Conservation (phyloP, 1,140 invertebrate species). For the Steinernema khuongi region DNA sequence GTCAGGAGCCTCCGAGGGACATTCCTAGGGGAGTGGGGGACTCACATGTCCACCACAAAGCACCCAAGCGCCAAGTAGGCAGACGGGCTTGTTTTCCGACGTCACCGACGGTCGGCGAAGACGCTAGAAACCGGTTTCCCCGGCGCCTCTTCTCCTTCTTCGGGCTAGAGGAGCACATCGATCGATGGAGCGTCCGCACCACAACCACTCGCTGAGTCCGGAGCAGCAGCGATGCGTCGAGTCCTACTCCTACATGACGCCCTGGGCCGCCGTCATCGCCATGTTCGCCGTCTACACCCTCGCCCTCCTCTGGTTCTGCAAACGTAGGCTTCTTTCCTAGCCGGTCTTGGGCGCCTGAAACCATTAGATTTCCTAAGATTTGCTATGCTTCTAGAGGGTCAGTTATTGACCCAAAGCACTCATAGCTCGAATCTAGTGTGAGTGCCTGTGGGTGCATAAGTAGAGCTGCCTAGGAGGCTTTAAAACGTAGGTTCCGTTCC, state of each 20-base stretch:
- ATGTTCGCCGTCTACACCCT: slow-evolving; percentile 4
- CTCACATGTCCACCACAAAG: too few relatives aligned
- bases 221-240: slow-evolving; percentile 9
- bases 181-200: slow-evolving; percentile 1
- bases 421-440: too few relatives aligned
- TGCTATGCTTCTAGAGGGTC: too few relatives aligned
- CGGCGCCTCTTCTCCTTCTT: neutral
- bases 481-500: too few relatives aligned
- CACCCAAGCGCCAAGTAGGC: neutral
- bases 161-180: neutral
- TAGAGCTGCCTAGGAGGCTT: too few relatives aligned
- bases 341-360: too few relatives aligned
- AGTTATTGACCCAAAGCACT: too few relatives aligned
- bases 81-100: neutral
- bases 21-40: too few relatives aligned
- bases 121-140: neutral
- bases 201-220: slow-evolving; percentile 8
- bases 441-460: too few relatives aligned
- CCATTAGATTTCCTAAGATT: too few relatives aligned
- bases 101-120: neutral
- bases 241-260: slow-evolving; percentile 7
- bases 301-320: neutral
- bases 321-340: neutral
- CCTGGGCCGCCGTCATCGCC: neutral
- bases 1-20: too few relatives aligned